phyloP scores from a whole-genome alignment of 2,888 invertebrate species.

The Diarsia brunnea region DNA sequence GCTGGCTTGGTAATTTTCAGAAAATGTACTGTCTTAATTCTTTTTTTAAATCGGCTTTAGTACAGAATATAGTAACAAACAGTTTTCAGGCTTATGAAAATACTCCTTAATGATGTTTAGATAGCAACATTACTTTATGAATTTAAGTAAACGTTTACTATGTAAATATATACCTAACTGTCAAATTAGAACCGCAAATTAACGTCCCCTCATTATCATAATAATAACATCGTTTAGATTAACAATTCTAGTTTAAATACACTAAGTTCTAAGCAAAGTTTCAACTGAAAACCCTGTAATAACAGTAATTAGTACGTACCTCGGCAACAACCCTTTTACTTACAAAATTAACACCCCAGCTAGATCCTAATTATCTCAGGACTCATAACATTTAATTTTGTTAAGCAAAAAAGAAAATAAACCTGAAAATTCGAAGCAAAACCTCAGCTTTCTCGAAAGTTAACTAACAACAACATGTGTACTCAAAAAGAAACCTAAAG shows the following conservation, averaged over 20 bases:
- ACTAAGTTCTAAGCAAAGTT: background rate
- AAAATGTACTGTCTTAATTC: too few species aligned
- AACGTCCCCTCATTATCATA: background rate
- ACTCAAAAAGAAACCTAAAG: background rate
- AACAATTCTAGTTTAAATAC: conserved; percentile 10
- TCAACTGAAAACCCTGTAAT: conserved; percentile 15
- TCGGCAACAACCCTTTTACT: conserved; percentile 6
- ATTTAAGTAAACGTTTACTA: background rate
- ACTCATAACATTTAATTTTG: conserved; percentile 12
- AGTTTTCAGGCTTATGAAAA: background rate
- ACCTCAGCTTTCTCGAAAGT: background rate
- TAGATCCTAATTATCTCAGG: conserved; percentile 27
- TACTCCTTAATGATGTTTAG: background rate
- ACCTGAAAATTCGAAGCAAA: background rate
- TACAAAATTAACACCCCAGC: conserved; percentile 30
- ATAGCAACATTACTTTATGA: background rate
- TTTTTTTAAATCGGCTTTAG: background rate
- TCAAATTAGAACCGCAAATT: background rate
- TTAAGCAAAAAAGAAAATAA: conserved; percentile 19
- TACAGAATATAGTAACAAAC: background rate
- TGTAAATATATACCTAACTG: background rate
- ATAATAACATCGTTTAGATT: conserved; percentile 1
- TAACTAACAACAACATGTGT: background rate
- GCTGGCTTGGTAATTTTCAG: background rate
- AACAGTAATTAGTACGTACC: conserved; percentile 28